A percentile compares a stretch with the other conserved stretches of the same genome.
phyloP scores from a whole-genome alignment of 1,140 invertebrate genomes.

The Trinorchestia longiramus region DNA sequence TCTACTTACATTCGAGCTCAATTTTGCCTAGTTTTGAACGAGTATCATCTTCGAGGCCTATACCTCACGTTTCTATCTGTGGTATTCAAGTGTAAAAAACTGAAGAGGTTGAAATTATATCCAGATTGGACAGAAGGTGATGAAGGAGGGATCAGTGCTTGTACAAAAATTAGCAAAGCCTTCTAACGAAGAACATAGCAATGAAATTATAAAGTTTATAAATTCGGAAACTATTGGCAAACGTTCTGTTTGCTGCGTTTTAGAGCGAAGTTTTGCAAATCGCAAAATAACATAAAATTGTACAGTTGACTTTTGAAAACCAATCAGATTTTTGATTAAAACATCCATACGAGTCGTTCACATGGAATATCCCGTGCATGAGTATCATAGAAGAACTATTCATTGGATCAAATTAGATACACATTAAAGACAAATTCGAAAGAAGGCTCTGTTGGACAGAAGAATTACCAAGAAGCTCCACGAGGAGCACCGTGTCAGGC shows the following conservation, averaged over 20 bases:
- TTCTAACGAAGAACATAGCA: neutral
- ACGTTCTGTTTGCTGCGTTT: neutral
- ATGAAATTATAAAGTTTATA: neutral
- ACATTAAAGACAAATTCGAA: neutral
- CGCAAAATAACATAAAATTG: too few species aligned
- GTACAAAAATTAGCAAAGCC: constrained; percentile 29
- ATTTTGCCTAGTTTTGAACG: too few species aligned
- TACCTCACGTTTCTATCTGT: too few species aligned
- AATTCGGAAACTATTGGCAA: neutral
- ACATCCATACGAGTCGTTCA: neutral
- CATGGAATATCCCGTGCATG: neutral
- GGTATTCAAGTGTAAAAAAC: neutral
- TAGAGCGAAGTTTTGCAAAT: neutral
- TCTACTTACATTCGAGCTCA: too few species aligned
- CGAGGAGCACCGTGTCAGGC: constrained; percentile 5
- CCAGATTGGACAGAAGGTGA: neutral
- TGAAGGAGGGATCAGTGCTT: constrained; percentile 32
- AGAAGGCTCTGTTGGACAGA: neutral
- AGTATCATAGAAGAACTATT: neutral
- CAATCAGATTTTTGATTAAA: neutral
- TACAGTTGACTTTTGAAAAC: neutral
- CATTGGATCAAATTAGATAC: neutral
- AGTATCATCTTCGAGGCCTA: too few species aligned
- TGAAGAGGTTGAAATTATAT: neutral
- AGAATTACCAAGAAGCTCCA: neutral